phyloP scores from a whole-genome alignment of 2,113 vertebrate genomes.

The Shinisaurus crocodilurus region DNA sequence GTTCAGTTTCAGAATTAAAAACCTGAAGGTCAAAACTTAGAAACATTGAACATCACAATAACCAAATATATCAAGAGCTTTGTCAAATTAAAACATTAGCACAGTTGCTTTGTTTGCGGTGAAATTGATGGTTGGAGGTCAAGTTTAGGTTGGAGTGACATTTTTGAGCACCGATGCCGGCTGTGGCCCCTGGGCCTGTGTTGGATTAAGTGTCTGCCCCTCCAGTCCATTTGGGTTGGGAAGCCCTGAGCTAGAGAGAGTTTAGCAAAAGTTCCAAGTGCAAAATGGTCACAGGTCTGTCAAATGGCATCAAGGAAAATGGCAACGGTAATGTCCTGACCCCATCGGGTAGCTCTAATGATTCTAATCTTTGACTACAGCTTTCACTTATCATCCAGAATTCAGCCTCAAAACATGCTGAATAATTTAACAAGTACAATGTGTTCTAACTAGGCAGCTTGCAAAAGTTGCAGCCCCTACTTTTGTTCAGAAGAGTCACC shows the following conservation, averaged over 20 bases:
- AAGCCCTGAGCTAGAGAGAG: not conserved
- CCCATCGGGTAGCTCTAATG: slow-evolving; percentile 70
- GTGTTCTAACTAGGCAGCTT: slow-evolving; percentile 77
- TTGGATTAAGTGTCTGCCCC: not conserved
- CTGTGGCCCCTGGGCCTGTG: not conserved
- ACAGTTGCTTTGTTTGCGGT: not conserved
- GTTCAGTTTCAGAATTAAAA: not conserved
- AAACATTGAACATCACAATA: not conserved
- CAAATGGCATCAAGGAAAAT: slow-evolving; percentile 81
- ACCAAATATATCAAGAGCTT: not conserved
- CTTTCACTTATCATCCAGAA: slow-evolving; percentile 82
- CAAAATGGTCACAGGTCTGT: slow-evolving; percentile 74
- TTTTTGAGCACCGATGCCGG: not conserved
- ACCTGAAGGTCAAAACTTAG: not conserved
- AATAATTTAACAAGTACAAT: slow-evolving; percentile 91
- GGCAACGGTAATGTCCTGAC: slow-evolving; percentile 68
- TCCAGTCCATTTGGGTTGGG: not conserved
- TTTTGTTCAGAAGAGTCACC: slow-evolving; percentile 77
- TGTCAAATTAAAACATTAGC: not conserved
- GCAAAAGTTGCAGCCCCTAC: slow-evolving; percentile 70
- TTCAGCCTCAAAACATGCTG: slow-evolving; percentile 78
- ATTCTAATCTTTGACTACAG: slow-evolving; percentile 87
- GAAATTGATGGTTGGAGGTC: not conserved
- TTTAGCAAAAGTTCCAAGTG: slow-evolving; percentile 21
- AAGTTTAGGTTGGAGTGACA: not conserved